These are phyloP conservation scores for Microplitis mediator DNA, from an alignment of 1,140 invertebrate genomes.

Conservation along the genomic window DNA sequence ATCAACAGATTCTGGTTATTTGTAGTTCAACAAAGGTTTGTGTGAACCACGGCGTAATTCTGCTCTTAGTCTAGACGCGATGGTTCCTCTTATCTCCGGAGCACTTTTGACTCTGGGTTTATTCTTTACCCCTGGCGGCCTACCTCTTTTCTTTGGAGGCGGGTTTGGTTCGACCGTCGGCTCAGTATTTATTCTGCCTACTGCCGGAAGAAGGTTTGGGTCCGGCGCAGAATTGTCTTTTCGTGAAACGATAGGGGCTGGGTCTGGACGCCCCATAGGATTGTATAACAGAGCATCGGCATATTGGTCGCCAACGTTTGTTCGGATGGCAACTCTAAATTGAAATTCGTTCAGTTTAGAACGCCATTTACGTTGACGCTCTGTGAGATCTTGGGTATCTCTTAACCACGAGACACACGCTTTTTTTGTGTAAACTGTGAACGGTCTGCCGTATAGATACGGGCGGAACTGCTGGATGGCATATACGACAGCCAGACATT, in stretches of 20 bases:
- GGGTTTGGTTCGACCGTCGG: too few relatives aligned
- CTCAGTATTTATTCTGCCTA: too few relatives aligned
- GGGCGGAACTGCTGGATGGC: conserved; percentile 50
- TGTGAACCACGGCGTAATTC: neutral
- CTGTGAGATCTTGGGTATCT: neutral
- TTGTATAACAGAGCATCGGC: neutral
- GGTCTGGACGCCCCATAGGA: neutral
- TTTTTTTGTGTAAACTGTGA: conserved; percentile 58
- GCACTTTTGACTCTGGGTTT: neutral
- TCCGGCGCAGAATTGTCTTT: too few relatives aligned
- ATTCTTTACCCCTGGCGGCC: neutral
- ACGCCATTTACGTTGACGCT: neutral
- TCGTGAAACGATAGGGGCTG: too few relatives aligned
- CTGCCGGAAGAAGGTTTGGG: too few relatives aligned
- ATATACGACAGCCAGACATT: conserved; percentile 37
- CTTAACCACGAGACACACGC: conserved; percentile 50
- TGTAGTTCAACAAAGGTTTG: neutral
- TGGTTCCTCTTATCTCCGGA: neutral
- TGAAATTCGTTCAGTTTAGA: neutral
- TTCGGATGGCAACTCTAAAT: neutral
- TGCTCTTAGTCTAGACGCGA: neutral
- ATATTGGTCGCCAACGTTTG: neutral
- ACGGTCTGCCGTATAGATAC: conserved; percentile 53
- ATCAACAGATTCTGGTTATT: too few relatives aligned
- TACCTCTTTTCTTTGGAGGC: neutral